phyloP scores from a whole-genome alignment of 2,797 vertebrate species.

The Peromyscus attwateri region DNA sequence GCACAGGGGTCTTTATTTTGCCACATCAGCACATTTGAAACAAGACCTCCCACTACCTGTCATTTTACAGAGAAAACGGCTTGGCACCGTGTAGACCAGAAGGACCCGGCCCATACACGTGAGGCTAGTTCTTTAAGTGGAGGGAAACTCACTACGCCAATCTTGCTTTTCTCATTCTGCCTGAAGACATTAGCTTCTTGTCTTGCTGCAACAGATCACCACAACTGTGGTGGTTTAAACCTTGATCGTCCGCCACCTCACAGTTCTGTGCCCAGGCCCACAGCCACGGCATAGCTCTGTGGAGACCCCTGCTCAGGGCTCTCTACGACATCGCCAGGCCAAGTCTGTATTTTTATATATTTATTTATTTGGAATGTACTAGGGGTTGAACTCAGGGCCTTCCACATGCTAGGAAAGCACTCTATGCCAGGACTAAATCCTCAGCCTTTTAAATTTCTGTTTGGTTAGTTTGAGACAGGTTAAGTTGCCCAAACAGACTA shows the following conservation, averaged over 20 bases:
- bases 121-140: neutral
- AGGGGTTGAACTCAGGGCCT: neutral
- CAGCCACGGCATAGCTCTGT: neutral
- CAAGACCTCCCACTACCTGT: neutral
- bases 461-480: neutral
- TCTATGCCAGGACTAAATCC: neutral
- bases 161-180: conserved; percentile 24
- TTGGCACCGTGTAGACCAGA: neutral
- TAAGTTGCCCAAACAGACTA: neutral
- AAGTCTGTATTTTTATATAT: neutral
- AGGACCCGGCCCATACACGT: neutral
- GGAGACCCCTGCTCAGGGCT: neutral
- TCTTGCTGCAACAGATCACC: neutral
- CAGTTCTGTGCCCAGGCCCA: neutral
- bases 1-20: neutral
- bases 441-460: neutral
- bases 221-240: neutral
- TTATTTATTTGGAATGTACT: neutral
- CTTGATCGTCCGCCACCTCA: neutral
- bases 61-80: conserved; percentile 16
- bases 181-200: neutral
- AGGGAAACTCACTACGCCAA: neutral
- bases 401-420: neutral
- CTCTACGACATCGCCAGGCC: neutral
- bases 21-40: neutral